Percentiles rank a stretch among this genome's conserved stretches.
These are phyloP conservation scores for Metallyticus violacea DNA, from an alignment of 2,888 invertebrate species.

Conservation along the genomic window DNA sequence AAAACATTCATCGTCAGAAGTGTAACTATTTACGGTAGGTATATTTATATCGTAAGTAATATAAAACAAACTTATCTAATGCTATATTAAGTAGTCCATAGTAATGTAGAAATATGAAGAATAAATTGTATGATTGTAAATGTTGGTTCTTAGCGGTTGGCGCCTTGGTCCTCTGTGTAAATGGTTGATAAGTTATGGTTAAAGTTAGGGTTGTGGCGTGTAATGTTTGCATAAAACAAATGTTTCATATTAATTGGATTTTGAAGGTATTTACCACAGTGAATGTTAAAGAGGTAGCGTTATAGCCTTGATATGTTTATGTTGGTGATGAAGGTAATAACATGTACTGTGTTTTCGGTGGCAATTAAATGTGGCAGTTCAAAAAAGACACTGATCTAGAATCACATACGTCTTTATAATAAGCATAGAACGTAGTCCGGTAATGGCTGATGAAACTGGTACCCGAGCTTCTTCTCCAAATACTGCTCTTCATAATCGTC, in stretches of 20 bases:
- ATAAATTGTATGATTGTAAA: no score
- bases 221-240: background rate
- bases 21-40: no score
- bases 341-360: background rate
- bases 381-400: background rate
- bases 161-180: background rate
- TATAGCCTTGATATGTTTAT: background rate
- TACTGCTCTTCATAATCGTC: slow-evolving; percentile 3
- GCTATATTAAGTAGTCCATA: no score
- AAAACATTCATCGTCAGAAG: no score
- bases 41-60: background rate
- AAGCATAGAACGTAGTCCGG: background rate
- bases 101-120: no score
- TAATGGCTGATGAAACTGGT: slow-evolving; percentile 26
- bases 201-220: background rate
- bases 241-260: no score
- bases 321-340: background rate
- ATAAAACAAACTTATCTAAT: no score
- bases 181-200: background rate
- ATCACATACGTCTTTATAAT: no score
- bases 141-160: background rate
- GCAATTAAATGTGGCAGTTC: background rate
- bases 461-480: slow-evolving; percentile 9
- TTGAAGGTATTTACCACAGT: no score
- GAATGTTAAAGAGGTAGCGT: background rate